A percentile compares a stretch with the other conserved stretches of the same genome.
phyloP scores from a whole-genome alignment of 2,113 vertebrate species.

The Sander lucioperca region DNA sequence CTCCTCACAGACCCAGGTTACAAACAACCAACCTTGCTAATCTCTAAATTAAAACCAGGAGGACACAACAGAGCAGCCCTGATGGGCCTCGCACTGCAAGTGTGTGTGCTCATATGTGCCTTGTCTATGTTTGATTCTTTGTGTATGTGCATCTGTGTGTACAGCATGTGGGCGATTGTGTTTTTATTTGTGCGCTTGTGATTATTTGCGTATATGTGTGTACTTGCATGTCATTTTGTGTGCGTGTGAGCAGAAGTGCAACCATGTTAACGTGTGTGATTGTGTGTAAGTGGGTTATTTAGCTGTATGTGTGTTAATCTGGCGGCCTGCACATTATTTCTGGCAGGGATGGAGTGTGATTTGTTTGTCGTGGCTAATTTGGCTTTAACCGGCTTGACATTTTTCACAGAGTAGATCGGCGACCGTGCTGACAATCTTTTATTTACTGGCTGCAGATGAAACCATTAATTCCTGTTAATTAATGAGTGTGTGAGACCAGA shows the following conservation, averaged over 20 bases:
- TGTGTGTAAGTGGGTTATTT: constrained; percentile 23
- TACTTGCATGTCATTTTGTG: neutral
- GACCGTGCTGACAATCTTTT: constrained; percentile 76
- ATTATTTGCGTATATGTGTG: neutral
- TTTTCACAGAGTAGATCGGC: constrained; percentile 77
- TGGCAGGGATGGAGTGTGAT: constrained; percentile 77
- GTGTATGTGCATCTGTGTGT: neutral
- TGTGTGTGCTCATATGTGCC: constrained; percentile 2
- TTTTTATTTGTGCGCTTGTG: neutral
- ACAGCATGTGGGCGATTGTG: neutral
- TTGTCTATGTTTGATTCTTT: neutral
- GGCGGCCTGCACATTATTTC: constrained; percentile 67
- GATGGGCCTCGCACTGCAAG: neutral
- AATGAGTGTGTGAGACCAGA: constrained; percentile 78
- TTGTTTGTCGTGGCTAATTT: constrained; percentile 77
- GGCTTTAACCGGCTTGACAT: constrained; percentile 75
- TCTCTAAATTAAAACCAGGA: constrained; percentile 42
- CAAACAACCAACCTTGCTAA: constrained; percentile 42
- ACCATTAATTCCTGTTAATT: constrained; percentile 84
- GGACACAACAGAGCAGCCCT: constrained; percentile 15
- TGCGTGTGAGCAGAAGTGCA: neutral
- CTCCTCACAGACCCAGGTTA: constrained; percentile 39
- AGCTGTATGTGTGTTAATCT: constrained; percentile 62
- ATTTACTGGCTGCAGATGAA: constrained; percentile 81
- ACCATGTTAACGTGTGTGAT: neutral